These are phyloP conservation scores for Tillus elongatus DNA, from an alignment of 2,888 invertebrate species.

Conservation along the genomic window DNA sequence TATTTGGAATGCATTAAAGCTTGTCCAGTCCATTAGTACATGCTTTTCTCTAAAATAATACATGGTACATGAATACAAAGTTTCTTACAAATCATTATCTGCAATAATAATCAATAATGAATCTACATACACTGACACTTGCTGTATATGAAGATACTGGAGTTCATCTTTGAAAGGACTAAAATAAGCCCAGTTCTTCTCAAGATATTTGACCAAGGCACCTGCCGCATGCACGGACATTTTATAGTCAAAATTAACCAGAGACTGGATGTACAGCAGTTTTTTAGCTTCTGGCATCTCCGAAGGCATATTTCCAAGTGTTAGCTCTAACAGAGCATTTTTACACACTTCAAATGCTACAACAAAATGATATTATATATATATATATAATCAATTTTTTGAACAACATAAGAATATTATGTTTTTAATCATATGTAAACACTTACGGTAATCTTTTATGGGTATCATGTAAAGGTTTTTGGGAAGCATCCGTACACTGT, in stretches of 20 bases:
- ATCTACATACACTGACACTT: slow-evolving; percentile 52
- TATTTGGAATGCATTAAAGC: slow-evolving; percentile 67
- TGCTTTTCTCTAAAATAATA: slow-evolving; percentile 50
- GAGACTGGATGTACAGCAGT: slow-evolving; percentile 50
- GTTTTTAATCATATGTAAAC: slow-evolving; percentile 5
- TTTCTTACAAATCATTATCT: slow-evolving; percentile 9
- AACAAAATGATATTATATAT: slow-evolving; percentile 14
- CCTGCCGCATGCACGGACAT: slow-evolving; percentile 62
- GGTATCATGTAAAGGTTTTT: slow-evolving; percentile 50
- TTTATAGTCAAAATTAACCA: slow-evolving; percentile 53
- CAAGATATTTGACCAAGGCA: slow-evolving; percentile 60
- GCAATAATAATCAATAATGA: slow-evolving; percentile 5
- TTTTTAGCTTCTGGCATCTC: slow-evolving; percentile 48
- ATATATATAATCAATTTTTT: slow-evolving; percentile 7
- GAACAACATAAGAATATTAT: slow-evolving; percentile 2
- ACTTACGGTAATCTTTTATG: slow-evolving; percentile 51
- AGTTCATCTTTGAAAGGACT: slow-evolving; percentile 41
- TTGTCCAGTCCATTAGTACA: slow-evolving; percentile 61
- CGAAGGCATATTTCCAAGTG: slow-evolving; percentile 36
- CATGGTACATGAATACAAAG: too few species aligned
- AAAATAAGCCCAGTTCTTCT: slow-evolving; percentile 50
- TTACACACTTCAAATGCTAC: slow-evolving; percentile 31
- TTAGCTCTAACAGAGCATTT: slow-evolving; percentile 25
- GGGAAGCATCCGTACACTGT: slow-evolving; percentile 31
- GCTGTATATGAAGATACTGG: slow-evolving; percentile 47